Evolutionary conservation across 2,888 invertebrate genomes (phyloP), one percentile per base, ranked within the genome.

Genomic region (Ariolimax columbianus): DNA sequence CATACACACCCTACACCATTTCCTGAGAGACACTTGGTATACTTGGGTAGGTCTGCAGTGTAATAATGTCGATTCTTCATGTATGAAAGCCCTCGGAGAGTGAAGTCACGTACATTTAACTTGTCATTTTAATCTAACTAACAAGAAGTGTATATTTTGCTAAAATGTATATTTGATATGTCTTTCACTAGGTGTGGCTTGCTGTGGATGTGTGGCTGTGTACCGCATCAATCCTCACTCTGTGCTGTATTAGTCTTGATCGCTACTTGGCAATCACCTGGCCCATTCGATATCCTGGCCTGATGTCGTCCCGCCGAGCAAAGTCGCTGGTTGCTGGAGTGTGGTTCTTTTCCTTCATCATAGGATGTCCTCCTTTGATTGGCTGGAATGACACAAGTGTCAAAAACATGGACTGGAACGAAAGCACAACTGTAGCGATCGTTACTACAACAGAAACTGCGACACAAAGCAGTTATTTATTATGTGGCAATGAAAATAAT

Each of bases 121-220:
- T n/a, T n/a, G n/a, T n/a, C n/a, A n/a, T n/a, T n/a, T n/a, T n/a
- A n/a, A n/a, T n/a, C n/a, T n/a, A n/a, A n/a, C n/a, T n/a, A n/a
- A n/a, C n/a, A n/a, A n/a, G n/a, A n/a, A n/a, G n/a, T n/a, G n/a
- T n/a, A n/a, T n/a, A n/a, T n/a, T n/a, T n/a, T n/a, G n/a, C n/a
- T n/a, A n/a, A n/a, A n/a, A n/a, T n/a, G n/a, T n/a, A n/a, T 66
- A 30, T 77, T 77, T 78, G 0, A 1, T 63, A 6, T 30, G 19
- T 78, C 4, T 38, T 23, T 38, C 55, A 63, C 14, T 87, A 90
- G 84, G 96, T 98, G 89, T 99, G 99, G 99, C 95, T 99, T 88
- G 98, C 99, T 0, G 96, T 98, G 85, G 99, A 99, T 94, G 99
- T 99, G 23, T 98, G 98, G 98, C 97, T 99, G 97, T 99, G 98